Evolutionary conservation across 2,113 vertebrate genomes (phyloP).

Genomic region (Aythya baeri): DNA sequence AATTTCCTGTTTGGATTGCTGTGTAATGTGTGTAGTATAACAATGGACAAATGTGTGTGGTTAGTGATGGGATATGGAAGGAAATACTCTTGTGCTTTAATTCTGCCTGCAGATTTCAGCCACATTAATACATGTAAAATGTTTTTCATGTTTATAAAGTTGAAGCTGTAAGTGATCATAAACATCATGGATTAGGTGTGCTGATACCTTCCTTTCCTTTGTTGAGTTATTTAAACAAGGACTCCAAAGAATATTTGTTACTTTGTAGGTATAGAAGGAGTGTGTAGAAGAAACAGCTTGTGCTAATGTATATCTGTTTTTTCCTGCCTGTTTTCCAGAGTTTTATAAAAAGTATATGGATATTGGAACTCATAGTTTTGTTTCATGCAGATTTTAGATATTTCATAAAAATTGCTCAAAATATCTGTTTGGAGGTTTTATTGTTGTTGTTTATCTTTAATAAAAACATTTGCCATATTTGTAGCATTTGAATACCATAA

Average conservation of each 20-base stretch:
- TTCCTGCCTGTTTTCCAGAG: background rate
- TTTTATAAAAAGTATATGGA: background rate
- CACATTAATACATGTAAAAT: background rate
- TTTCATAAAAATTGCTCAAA: background rate
- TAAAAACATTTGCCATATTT: conserved; percentile 34
- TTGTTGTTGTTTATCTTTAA: conserved; percentile 14
- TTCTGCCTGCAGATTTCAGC: background rate
- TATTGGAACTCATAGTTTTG: background rate
- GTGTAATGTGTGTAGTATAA: background rate
- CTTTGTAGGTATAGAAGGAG: background rate
- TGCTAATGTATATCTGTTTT: background rate
- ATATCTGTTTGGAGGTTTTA: background rate
- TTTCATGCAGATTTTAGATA: background rate
- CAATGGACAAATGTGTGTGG: background rate
- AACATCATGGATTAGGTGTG: background rate
- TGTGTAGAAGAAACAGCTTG: background rate
- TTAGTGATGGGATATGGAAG: background rate
- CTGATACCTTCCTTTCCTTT: background rate
- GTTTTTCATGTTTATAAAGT: background rate
- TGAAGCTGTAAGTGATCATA: background rate
- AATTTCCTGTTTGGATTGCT: conserved; percentile 47
- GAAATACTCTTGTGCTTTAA: background rate
- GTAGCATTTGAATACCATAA: conserved; percentile 43
- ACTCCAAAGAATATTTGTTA: background rate
- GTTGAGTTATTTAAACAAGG: background rate